Evolutionary conservation across 2,113 vertebrate genomes (phyloP), one percentile per base, ranked within the genome.

Genomic region (Gorilla gorilla): DNA sequence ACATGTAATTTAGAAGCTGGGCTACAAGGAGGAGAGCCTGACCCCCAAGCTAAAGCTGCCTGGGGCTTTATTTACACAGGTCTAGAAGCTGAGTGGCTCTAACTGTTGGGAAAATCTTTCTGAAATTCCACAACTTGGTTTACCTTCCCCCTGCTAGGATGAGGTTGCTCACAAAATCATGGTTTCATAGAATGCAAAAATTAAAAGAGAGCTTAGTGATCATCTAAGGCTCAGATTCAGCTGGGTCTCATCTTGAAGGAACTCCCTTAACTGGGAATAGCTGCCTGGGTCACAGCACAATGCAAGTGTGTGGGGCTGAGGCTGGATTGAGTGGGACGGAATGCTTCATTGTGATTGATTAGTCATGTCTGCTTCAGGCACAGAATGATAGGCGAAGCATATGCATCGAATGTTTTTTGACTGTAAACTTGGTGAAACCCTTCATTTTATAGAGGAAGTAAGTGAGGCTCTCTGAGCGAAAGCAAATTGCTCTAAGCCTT

Each of bases 1-100:
- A 76, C 79, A 12, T n/a, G 87, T 85, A 16, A 84, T 84, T 92
- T 86, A 89, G 86, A 93, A 94, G 79, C 73, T 23, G 50, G 90
- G 40, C 50, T 55, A 3, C 2, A 8, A 30, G 35, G 1, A 1
- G 68, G 80, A 75, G 87, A 84, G n/a, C 8, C 55, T 43, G 55
- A 40, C 61, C 84, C 81, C 75, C 75, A 5, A 52, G 86, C 59
- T 8, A 13, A 38, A 40, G 90, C 75, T 7, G 45, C 59, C 93
- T 16, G 40, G 43, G 70, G 61, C 66, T 18, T 35, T 27, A n/a
- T 52, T 12, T 7, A 6, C 48, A 43, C 72, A 1, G 22, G 45
- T 35, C 89, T 73, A 0, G 17, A 45, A 40, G 61, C 35, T 0
- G 17, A 66, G 81, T 1, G 13, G 22, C 45, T 32, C 45, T n/a